These are phyloP conservation scores for Heliopora coerulea DNA, from an alignment of 92 coral and sea anemone species.

Conservation along the genomic window DNA sequence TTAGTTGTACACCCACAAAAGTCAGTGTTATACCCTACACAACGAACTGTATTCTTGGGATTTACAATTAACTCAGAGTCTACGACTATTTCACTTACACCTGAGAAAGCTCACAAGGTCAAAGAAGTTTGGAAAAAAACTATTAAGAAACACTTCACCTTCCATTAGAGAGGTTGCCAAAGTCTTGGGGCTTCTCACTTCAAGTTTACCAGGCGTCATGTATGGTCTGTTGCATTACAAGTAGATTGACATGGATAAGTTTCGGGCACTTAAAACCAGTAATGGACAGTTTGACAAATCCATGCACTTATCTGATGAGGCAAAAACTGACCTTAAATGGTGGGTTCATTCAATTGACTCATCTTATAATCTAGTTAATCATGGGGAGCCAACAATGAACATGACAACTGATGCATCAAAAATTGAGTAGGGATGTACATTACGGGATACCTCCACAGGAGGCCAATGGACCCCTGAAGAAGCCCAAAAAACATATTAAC, in stretches of 20 bases:
- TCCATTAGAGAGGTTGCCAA: neutral
- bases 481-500: conserved; percentile 51
- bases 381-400: conserved; percentile 23
- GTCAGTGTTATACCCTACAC: conserved; percentile 17
- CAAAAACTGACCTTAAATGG: conserved; percentile 50
- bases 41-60: neutral
- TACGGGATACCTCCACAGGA: conserved; percentile 13
- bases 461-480: conserved; percentile 45
- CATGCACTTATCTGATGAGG: conserved; percentile 49
- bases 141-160: neutral
- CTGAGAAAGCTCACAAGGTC: neutral
- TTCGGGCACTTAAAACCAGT: neutral
- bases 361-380: conserved; percentile 43
- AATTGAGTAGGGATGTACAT: conserved; percentile 45
- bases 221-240: neutral
- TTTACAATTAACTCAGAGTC: conserved; percentile 6
- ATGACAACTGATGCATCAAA: conserved; percentile 47
- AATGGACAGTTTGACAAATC: conserved; percentile 46
- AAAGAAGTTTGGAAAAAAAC: neutral
- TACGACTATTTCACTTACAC: neutral
- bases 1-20: conserved; percentile 16
- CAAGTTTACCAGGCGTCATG: neutral
- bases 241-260: neutral
- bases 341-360: conserved; percentile 39
- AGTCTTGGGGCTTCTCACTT: neutral